Evolutionary conservation across 2,797 vertebrate genomes (phyloP), one percentile per base, ranked within the genome.

Genomic region (Bucorvus abyssinicus): DNA sequence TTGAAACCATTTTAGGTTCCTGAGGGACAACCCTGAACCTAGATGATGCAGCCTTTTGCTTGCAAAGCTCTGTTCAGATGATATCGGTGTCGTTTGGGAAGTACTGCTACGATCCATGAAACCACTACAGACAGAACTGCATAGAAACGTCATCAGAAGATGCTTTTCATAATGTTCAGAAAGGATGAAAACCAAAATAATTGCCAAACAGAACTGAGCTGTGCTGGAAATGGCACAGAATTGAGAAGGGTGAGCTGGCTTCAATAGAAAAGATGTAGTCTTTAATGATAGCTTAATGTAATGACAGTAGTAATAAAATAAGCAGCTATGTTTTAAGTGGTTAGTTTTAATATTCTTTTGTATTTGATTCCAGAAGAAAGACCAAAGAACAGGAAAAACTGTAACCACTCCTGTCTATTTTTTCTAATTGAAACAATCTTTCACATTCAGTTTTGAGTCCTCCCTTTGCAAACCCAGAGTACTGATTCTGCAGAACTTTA

Each of bases 401-500:
- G 49, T 40, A 26, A 42, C 4, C 32, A 52, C 38, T 63, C 32
- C 42, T 68, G 50, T 4, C 14, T 67, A 20, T 20, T 84, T 84
- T 77, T 89, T 65, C 32, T 83, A 78, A 85, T 47, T 59, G 42
- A 79, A 93, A 75, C n/a, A 50, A 73, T 64, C 49, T 61, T 78
- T 92, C 59, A 55, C 12, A 32, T 65, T 84, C 10, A n/a, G 11
- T 96, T 86, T 88, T 87, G 69, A 93, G 61, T 40, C 65, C 18
- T 75, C 10, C 1, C 42, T 87, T 85, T 88, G 42, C 67, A 91
- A 94, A 80, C 16, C 14, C 50, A 57, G 26, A 71, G 32, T 67
- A 38, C 56, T 63, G 26, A 74, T 92, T 92, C 50, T 92, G 74
- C 86, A 90, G 74, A 84, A 89, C 49, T 82, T 87, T 77, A 64